phyloP scores from a whole-genome alignment of 1,140 invertebrate genomes.

The Drosophila cardini region DNA sequence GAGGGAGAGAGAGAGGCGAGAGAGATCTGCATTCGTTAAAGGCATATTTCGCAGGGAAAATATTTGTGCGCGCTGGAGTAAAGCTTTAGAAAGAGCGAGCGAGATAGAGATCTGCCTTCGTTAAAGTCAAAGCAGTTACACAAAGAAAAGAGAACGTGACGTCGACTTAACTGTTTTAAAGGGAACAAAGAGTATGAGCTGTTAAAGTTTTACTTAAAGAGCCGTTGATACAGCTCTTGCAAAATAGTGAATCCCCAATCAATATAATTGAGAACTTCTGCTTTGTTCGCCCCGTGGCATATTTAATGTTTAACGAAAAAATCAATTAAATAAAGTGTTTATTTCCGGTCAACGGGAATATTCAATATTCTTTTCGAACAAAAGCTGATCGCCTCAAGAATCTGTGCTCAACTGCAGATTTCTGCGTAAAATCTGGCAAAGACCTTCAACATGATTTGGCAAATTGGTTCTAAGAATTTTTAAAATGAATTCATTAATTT shows the following conservation, averaged over 20 bases:
- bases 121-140: too few relatives aligned
- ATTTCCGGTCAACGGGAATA: neutral
- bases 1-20: too few relatives aligned
- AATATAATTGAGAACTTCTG: neutral
- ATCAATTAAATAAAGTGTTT: neutral
- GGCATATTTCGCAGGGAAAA: too few relatives aligned
- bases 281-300: neutral
- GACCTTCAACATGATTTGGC: slow-evolving; percentile 19
- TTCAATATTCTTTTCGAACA: neutral
- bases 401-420: neutral
- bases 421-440: neutral
- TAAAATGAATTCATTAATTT: slow-evolving; percentile 3
- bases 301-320: neutral
- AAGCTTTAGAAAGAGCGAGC: too few relatives aligned
- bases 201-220: too few relatives aligned
- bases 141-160: too few relatives aligned
- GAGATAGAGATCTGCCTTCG: too few relatives aligned
- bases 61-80: too few relatives aligned
- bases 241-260: slow-evolving; percentile 6
- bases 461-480: slow-evolving; percentile 17
- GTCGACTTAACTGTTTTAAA: too few relatives aligned
- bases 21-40: too few relatives aligned
- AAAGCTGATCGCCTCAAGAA: neutral
- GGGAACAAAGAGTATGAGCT: too few relatives aligned
- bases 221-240: neutral